Conservation (phyloP, 2,888 invertebrate genomes). For the Ischnus inquisitorius region DNA sequence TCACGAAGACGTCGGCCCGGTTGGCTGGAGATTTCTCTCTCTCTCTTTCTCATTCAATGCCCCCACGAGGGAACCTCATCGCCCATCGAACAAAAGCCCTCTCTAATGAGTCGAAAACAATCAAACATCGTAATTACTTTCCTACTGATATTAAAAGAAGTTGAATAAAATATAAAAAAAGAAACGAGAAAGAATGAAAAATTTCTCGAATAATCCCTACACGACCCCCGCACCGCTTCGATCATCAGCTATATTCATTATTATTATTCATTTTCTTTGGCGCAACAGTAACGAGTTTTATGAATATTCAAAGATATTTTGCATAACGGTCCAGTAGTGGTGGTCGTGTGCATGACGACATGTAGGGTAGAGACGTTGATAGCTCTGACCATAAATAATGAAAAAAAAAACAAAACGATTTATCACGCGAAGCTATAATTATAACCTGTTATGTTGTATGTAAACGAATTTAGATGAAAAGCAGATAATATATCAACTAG, state of each 20-base stretch:
- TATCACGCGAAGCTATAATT: not conserved
- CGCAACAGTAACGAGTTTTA: constrained; percentile 14
- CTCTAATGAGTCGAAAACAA: constrained; percentile 64
- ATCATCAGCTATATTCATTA: constrained; percentile 21
- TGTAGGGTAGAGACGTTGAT: constrained; percentile 11
- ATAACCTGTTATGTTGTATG: not conserved
- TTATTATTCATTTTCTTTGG: constrained; percentile 36
- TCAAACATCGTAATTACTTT: constrained; percentile 64
- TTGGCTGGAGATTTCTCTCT: constrained; percentile 50
- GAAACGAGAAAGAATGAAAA: not conserved
- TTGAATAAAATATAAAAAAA: not conserved
- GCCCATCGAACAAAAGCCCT: constrained; percentile 45
- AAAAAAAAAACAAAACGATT: constrained; percentile 1
- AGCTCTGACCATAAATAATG: constrained; percentile 8
- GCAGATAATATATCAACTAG: not conserved
- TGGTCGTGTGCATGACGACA: constrained; percentile 27
- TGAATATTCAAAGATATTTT: constrained; percentile 30
- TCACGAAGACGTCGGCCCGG: constrained; percentile 59
- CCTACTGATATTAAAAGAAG: constrained; percentile 35
- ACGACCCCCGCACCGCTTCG: not conserved
- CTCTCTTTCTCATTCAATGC: constrained; percentile 43
- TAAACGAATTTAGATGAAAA: not conserved
- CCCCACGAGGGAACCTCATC: constrained; percentile 43
- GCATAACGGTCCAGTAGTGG: constrained; percentile 8
- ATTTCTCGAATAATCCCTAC: constrained; percentile 14